Percentiles rank a stretch among this genome's conserved stretches.
Conservation (phyloP, 2,888 invertebrate genomes). For the Agrenia bidenticulata region DNA sequence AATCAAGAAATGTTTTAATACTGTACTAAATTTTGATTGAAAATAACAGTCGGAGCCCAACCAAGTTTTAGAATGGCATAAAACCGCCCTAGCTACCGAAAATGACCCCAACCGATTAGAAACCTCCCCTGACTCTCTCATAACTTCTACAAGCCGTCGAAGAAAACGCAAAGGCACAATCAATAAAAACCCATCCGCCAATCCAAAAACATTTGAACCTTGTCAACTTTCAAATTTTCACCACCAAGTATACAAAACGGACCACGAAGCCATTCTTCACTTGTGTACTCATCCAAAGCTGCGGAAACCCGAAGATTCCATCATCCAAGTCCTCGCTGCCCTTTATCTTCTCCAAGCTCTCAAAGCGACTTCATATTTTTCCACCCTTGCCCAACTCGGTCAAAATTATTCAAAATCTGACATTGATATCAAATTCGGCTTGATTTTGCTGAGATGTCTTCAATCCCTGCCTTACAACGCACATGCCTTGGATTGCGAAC, state of each 20-base stretch:
- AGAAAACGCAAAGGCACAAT: too few relatives aligned
- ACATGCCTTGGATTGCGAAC: constrained; percentile 64
- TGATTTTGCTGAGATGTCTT: constrained; percentile 55
- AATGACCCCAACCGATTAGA: too few relatives aligned
- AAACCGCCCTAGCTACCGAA: too few relatives aligned
- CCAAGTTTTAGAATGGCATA: too few relatives aligned
- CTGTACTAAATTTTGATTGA: too few relatives aligned
- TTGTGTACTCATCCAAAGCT: constrained; percentile 45
- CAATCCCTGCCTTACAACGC: constrained; percentile 82
- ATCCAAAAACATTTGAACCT: too few relatives aligned
- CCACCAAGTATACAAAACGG: constrained; percentile 46
- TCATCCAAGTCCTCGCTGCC: constrained; percentile 48
- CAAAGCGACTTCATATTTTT: constrained; percentile 31
- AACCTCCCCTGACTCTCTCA: too few relatives aligned
- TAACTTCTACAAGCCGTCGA: too few relatives aligned
- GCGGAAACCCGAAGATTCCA: constrained; percentile 38
- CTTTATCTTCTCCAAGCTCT: constrained; percentile 40
- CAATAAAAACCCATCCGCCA: too few relatives aligned
- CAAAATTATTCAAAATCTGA: neutral
- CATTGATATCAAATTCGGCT: constrained; percentile 28
- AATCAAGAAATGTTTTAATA: too few relatives aligned
- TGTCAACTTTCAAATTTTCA: too few relatives aligned
- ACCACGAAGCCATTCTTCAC: constrained; percentile 41
- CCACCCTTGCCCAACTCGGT: neutral
- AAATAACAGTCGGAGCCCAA: too few relatives aligned